These are phyloP conservation scores for Orthonevra nobilis DNA, from an alignment of 2,888 invertebrate species.

Conservation along the genomic window DNA sequence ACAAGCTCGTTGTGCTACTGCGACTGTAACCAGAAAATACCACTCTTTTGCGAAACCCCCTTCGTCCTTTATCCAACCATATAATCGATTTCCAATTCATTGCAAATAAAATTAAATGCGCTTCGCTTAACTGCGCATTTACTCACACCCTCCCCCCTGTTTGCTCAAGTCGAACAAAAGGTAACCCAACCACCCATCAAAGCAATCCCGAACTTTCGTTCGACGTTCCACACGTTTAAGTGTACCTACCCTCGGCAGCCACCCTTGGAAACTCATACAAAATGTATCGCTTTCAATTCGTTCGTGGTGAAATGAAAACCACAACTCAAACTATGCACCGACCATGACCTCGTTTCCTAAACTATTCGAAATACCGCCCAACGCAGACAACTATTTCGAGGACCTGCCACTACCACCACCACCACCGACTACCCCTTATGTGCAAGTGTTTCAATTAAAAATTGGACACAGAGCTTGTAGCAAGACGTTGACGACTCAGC, in stretches of 20 bases:
- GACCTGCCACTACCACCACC: constrained; percentile 25
- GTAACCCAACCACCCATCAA: neutral
- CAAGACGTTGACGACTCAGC: constrained; percentile 58
- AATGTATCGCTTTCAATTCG: constrained; percentile 41
- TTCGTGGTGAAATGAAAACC: constrained; percentile 56
- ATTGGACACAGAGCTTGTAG: constrained; percentile 60
- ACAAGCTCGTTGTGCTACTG: constrained; percentile 21
- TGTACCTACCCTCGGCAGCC: constrained; percentile 39
- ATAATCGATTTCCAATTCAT: constrained; percentile 69
- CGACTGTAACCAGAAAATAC: constrained; percentile 37
- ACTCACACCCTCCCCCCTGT: no score
- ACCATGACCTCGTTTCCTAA: constrained; percentile 61
- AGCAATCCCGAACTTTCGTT: constrained; percentile 11
- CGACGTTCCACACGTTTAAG: no score
- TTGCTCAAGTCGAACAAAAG: neutral
- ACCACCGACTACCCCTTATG: no score
- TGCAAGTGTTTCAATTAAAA: constrained; percentile 68
- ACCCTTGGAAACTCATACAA: constrained; percentile 55
- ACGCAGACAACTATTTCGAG: constrained; percentile 17
- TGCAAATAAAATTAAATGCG: constrained; percentile 65
- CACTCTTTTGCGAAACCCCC: constrained; percentile 11
- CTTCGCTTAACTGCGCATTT: constrained; percentile 67
- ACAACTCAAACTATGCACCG: constrained; percentile 40
- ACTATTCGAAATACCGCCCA: constrained; percentile 6
- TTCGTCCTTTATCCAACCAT: constrained; percentile 49